These are phyloP conservation scores for Gobio occitaniae DNA, from an alignment of 2,797 vertebrate genomes.

Conservation along the genomic window DNA sequence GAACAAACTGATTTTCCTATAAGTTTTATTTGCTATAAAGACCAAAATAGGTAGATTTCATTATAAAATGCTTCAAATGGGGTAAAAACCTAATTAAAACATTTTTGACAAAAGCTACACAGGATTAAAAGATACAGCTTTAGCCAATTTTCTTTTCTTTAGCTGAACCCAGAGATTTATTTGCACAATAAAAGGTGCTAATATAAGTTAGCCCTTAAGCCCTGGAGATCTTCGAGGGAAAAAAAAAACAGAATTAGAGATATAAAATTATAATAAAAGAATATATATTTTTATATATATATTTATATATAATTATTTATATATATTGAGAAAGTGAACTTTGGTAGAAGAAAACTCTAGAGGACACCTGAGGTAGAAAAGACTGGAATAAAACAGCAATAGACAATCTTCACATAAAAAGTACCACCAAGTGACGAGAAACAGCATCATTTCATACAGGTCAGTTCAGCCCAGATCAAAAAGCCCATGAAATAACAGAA, in stretches of 20 bases:
- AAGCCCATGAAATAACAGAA: conserved; percentile 70
- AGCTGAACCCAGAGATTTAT: conserved; percentile 89
- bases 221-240: conserved; percentile 83
- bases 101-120: conserved; percentile 84
- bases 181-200: conserved; percentile 90
- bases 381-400: conserved; percentile 92
- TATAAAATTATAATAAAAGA: conserved; percentile 82
- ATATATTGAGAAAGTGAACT: conserved; percentile 88
- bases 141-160: conserved; percentile 82
- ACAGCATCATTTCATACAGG: conserved; percentile 85
- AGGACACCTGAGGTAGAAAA: conserved; percentile 95
- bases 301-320: conserved; percentile 68
- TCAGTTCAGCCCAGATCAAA: conserved; percentile 91
- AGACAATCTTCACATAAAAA: conserved; percentile 85
- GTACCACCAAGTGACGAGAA: conserved; percentile 88
- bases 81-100: conserved; percentile 93
- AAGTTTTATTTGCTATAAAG: conserved; percentile 88
- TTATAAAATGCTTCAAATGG: conserved; percentile 90
- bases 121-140: conserved; percentile 89
- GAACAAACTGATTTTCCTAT: conserved; percentile 78
- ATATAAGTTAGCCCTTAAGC: conserved; percentile 91
- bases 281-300: conserved; percentile 80
- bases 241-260: conserved; percentile 52
- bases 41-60: conserved; percentile 91
- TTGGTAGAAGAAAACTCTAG: conserved; percentile 93